phyloP scores from a whole-genome alignment of 1,140 invertebrate genomes.

The Drosophila takahashii region DNA sequence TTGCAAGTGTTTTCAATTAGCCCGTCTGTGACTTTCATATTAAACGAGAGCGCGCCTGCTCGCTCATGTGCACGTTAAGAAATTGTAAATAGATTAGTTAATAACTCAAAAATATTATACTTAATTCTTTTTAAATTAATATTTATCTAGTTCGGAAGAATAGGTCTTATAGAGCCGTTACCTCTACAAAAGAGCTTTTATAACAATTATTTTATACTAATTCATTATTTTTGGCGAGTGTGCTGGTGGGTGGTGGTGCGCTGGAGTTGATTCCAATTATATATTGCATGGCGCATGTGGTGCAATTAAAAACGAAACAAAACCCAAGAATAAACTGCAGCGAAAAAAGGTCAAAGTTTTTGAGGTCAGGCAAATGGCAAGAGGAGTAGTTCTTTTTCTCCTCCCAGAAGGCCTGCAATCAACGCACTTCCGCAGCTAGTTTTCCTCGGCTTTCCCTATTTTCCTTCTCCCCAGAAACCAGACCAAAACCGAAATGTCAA shows the following conservation, averaged over 20 bases:
- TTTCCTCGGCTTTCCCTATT: conserved; percentile 8
- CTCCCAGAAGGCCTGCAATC: conserved; percentile 56
- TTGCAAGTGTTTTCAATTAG: conserved; percentile 84
- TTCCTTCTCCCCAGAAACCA: not conserved
- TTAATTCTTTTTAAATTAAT: too few species aligned
- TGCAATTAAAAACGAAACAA: conserved; percentile 66
- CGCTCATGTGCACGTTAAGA: conserved; percentile 16
- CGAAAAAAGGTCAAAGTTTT: conserved; percentile 69
- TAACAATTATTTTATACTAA: too few species aligned
- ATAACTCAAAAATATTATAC: too few species aligned
- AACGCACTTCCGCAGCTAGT: conserved; percentile 72
- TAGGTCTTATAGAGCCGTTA: too few species aligned
- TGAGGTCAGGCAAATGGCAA: conserved; percentile 68
- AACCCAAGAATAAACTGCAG: conserved; percentile 25
- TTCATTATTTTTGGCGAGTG: not conserved
- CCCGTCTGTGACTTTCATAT: conserved; percentile 83
- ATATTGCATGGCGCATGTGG: conserved; percentile 71
- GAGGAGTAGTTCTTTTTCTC: conserved; percentile 36
- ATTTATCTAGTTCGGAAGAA: too few species aligned
- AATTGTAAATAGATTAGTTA: not conserved
- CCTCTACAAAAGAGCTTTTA: too few species aligned
- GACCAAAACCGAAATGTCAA: conserved; percentile 43
- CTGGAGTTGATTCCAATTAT: conserved; percentile 73
- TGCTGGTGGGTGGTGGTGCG: conserved; percentile 18
- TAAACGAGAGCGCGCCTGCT: conserved; percentile 71